Base-by-base conservation (phyloP, 2,113 vertebrate species). In the Dendropsophus ebraccatus region DNA sequence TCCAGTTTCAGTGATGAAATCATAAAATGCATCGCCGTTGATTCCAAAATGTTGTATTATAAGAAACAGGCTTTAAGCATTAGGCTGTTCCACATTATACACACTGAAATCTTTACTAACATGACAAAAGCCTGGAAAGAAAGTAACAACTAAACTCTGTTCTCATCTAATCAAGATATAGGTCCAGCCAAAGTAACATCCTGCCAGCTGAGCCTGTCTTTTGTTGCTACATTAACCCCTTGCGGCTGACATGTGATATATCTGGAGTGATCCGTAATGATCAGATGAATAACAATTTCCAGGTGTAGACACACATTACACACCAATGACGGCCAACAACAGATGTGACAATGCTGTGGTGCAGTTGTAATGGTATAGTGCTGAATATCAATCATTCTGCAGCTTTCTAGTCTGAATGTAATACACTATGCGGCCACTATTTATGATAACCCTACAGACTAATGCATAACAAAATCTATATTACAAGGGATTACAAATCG, bases 101-200 rank as follows among this genome's bases (percentile, higher is more conserved):
- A 17, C 77, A 80, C 77, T 67, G 76, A 80, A 30, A 72, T 79
- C 49, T 86, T 25, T 67, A 37, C 52, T 62, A 79, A 79, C 62
- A 60, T 60, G 56, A 80, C 54, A 62, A 62, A 47, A 25, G 23
- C 56, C 56, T 80, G 56, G 77, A 80, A 80, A 80, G 54, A 30
- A 37, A n/a, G 17, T 19, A 37, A 25, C 52, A 65, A 76, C 54
- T 65, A 54, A 85, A 85, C 49, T 41, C 49, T 54, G 62, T 79
- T 47, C 75, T 70, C 75, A 45, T 79, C 76, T 80, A 72, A 80
- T 86, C 75, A 73, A 80, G 62, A 80, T 56, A 78, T 41, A 72
- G 30, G 23, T 49, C 23, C 62, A 35, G 84, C 84, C 76, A 81
- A 80, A 30, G 21, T 23, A 23, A 3, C 28, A 14, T n/a, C 30